A percentile compares a stretch with the other conserved stretches of the same genome.
These are phyloP conservation scores for Orthosia incerta DNA, from an alignment of 2,888 invertebrate genomes.

Conservation along the genomic window DNA sequence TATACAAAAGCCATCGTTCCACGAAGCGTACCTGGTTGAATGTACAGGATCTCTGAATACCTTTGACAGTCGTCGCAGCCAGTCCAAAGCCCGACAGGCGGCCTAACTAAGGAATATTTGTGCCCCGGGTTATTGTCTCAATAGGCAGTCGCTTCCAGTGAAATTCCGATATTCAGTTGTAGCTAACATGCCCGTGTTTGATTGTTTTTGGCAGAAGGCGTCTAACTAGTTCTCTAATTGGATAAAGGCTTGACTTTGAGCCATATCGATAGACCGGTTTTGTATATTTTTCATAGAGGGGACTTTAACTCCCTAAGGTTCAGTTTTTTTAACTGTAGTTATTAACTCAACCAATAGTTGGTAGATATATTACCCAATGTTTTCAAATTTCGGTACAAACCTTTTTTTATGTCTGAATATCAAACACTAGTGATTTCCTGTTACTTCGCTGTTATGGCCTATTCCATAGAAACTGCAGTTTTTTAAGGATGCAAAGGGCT, in stretches of 20 bases:
- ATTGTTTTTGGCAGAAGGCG: background rate
- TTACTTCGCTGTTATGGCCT: background rate
- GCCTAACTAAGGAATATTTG: slow-evolving; percentile 38
- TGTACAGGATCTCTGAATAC: slow-evolving; percentile 6
- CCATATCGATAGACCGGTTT: background rate
- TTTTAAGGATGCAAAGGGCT: too few relatives aligned
- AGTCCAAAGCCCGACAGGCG: background rate
- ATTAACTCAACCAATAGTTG: too few relatives aligned
- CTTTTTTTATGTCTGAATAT: too few relatives aligned
- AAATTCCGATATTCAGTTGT: slow-evolving; percentile 9
- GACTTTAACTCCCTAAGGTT: background rate
- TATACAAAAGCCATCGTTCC: background rate
- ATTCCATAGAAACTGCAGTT: too few relatives aligned
- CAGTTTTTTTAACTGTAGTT: too few relatives aligned
- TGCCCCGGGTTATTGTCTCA: slow-evolving; percentile 8
- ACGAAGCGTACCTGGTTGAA: background rate
- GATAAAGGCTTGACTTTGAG: background rate
- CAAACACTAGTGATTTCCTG: background rate
- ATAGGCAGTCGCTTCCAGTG: slow-evolving; percentile 15
- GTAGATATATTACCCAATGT: too few relatives aligned
- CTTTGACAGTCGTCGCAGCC: background rate
- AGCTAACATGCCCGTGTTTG: background rate
- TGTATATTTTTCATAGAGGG: background rate
- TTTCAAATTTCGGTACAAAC: too few relatives aligned
- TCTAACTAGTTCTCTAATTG: background rate